Evolutionary conservation across 2,113 vertebrate species (phyloP).

Genomic region (Rattus rattus): DNA sequence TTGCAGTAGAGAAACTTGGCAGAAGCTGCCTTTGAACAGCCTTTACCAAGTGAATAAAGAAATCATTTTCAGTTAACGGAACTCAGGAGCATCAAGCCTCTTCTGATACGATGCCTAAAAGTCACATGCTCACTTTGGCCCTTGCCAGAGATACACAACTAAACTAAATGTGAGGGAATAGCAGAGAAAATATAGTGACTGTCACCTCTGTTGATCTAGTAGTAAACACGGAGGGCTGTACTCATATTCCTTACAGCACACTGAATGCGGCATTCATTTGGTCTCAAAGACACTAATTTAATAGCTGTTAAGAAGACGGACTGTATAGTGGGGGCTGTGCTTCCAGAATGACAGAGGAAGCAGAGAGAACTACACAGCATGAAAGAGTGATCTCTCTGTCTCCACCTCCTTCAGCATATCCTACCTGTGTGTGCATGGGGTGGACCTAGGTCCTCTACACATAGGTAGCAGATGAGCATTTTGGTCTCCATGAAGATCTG

Average conservation of each 20-base stretch:
- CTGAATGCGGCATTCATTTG: not conserved
- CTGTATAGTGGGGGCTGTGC: not conserved
- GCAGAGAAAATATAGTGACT: not conserved
- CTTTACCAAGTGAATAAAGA: not conserved
- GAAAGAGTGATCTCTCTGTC: not conserved
- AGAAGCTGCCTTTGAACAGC: not conserved
- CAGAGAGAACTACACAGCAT: not conserved
- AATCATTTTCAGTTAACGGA: slow-evolving; percentile 18
- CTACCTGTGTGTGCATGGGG: too few species aligned
- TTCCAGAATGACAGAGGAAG: not conserved
- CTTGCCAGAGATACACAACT: slow-evolving; percentile 45
- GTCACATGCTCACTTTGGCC: not conserved
- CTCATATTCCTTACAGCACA: not conserved
- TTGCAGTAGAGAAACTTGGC: not conserved
- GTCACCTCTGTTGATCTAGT: fast-evolving
- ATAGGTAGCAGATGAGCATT: too few species aligned
- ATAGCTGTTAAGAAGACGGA: not conserved
- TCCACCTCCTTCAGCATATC: too few species aligned
- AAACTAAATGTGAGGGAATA: not conserved
- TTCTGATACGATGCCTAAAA: not conserved
- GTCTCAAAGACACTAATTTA: not conserved
- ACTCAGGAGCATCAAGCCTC: not conserved
- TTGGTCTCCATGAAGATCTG: too few species aligned
- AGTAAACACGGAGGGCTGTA: not conserved
- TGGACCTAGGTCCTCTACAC: too few species aligned